Evolutionary conservation across 2,113 vertebrate genomes (phyloP), one percentile per base, ranked within the genome.

Genomic region (Scartelaos histophorus): DNA sequence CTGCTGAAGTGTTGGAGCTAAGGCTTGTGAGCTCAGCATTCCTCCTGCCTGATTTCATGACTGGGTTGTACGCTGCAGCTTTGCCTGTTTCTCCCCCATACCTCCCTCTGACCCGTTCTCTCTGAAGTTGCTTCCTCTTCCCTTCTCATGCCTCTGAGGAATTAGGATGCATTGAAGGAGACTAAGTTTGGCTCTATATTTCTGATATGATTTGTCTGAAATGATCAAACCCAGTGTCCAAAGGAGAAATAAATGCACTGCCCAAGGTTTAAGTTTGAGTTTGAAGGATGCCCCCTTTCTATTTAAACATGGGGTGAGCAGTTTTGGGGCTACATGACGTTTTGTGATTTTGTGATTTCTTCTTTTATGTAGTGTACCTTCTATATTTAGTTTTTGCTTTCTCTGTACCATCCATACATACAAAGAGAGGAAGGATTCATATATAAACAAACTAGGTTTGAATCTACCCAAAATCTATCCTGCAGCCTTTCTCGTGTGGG

Each of bases 11-110:
- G 78, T 76, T 82, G 85, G 84, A 83, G 85, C 80, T 75, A 89
- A 90, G 82, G 85, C 88, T 81, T 90, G 89, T 91, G 89, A 90
- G 84, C 84, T 92, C 91, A 91, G 91, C 93, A 91, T 92, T 92
- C 90, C 85, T 91, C 82, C 85, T 87, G 83, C 72, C 82, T 90
- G 91, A 93, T 88, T 90, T 87, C 89, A 90, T 86, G 85, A 80
- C 84, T 86, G 65, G 83, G 73, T 64, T 71, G 68, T 69, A 56
- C 45, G 78, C 82, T 85, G 73, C 69, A 68, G 73, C 69, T 70
- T 76, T 87, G 79, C 71, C 71, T 67, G 17, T 3, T 53, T 62
- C 47, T 12, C 13, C 21, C 13, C 2, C 25, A 22, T 71, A 74
- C 74, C 79, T 76, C 80, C 76, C 68, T 64, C 67, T 71, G 69